Conservation (phyloP, 2,797 vertebrate species). For the Chaunax sp. region DNA sequence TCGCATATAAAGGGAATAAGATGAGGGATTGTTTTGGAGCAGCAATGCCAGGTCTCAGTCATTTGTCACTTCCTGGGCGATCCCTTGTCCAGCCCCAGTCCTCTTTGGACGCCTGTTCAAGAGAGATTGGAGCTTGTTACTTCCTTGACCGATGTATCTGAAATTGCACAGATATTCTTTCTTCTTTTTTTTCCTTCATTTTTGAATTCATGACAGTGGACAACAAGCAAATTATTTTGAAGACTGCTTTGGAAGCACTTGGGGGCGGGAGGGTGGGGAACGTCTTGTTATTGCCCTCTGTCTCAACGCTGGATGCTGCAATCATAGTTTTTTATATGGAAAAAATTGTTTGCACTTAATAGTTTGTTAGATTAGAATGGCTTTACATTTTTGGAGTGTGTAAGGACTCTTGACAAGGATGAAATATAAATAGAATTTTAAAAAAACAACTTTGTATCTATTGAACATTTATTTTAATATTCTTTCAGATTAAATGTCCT, state of each 20-base stretch:
- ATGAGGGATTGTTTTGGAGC: constrained; percentile 43
- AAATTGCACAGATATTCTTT: constrained; percentile 88
- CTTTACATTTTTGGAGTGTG: constrained; percentile 85
- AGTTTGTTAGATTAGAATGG: constrained; percentile 90
- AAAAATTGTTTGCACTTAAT: constrained; percentile 94
- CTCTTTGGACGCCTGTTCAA: constrained; percentile 25
- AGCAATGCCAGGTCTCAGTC: constrained; percentile 34
- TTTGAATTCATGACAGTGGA: constrained; percentile 69
- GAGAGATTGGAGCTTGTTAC: constrained; percentile 33
- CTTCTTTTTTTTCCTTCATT: constrained; percentile 6
- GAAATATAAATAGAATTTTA: constrained; percentile 78
- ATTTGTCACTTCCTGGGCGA: constrained; percentile 44
- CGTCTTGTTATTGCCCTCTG: constrained; percentile 83
- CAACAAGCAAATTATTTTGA: constrained; percentile 73
- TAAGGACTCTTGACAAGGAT: constrained; percentile 81
- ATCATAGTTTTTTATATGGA: constrained; percentile 83
- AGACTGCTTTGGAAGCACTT: constrained; percentile 84
- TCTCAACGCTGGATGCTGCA: constrained; percentile 92
- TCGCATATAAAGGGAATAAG: constrained; percentile 54
- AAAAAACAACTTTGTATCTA: constrained; percentile 86
- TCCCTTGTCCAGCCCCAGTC: constrained; percentile 44
- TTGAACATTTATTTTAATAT: constrained; percentile 93
- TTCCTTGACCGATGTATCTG: constrained; percentile 57
- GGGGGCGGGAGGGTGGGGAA: constrained; percentile 56
- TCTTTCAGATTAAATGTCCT: constrained; percentile 86